Evolutionary conservation across 2,888 invertebrate genomes (phyloP).

Genomic region (Pristionchus entomophagus): DNA sequence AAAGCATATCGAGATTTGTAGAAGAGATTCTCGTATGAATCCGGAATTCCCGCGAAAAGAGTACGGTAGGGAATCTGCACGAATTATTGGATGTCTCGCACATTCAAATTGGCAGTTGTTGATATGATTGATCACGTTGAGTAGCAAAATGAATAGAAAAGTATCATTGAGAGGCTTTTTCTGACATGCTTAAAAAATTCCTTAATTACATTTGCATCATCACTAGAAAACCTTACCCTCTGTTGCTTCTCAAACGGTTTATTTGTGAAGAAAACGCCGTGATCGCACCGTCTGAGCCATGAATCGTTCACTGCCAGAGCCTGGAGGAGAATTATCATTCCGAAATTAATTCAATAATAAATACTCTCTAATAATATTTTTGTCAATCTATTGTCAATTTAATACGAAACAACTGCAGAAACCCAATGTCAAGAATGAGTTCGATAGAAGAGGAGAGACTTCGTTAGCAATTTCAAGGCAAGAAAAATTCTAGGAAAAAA

Average conservation of each 20-base stretch:
- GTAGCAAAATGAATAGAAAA: too few relatives aligned
- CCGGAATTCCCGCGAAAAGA: constrained; percentile 62
- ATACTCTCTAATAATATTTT: neutral
- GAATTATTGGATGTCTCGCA: neutral
- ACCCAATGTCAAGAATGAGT: too few relatives aligned
- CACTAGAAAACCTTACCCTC: constrained; percentile 48
- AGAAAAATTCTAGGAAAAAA: too few relatives aligned
- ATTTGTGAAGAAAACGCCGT: constrained; percentile 43
- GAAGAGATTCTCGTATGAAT: constrained; percentile 62
- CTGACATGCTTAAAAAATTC: neutral
- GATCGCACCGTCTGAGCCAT: constrained; percentile 40
- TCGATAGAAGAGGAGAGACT: too few relatives aligned
- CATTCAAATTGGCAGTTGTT: too few relatives aligned
- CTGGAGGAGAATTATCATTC: neutral
- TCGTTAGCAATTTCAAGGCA: too few relatives aligned
- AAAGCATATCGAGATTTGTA: constrained; percentile 66
- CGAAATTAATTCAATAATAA: too few relatives aligned
- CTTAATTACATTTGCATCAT: neutral
- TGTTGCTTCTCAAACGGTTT: constrained; percentile 54
- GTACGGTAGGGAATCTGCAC: constrained; percentile 64
- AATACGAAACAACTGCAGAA: too few relatives aligned
- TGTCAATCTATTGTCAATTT: too few relatives aligned
- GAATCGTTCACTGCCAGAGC: constrained; percentile 36
- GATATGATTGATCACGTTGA: too few relatives aligned
- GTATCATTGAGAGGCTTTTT: too few relatives aligned